Evolutionary conservation across 2,888 invertebrate species (phyloP), one percentile per base, ranked within the genome.

Genomic region (Dynastes hyllus): DNA sequence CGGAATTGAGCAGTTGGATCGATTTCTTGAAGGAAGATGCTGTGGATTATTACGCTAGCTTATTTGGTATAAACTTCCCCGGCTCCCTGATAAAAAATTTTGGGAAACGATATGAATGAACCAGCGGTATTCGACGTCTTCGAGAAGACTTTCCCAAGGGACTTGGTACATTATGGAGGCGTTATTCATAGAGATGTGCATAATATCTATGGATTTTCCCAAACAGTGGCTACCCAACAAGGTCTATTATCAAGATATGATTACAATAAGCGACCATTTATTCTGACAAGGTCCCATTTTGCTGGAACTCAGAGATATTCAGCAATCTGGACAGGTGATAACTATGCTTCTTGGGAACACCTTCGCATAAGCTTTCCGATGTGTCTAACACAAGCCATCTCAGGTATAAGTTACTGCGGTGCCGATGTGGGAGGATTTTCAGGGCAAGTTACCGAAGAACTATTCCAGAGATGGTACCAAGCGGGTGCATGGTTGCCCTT

Each of bases 21-120:
- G 99, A 99, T 88, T 98, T 98, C 88, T 93, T 97, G 83, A 94
- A 97, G 88, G 97, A 97, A 0, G 93, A 90, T 27, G 96, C 96
- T 0, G 90, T 94, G 22, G 92, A 95, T 70, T 99, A 97, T 89
- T 97, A 95, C 89, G 90, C 94, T 0, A 92, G 92, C 50, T 78
- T 84, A 22, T 93, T 91, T 83, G 85, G n/a, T n/a, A n/a, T n/a
- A n/a, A n/a, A n/a, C n/a, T n/a, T n/a, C n/a, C n/a, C n/a, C n/a
- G n/a, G n/a, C n/a, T n/a, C n/a, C n/a, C n/a, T n/a, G n/a, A n/a
- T n/a, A n/a, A n/a, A n/a, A n/a, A n/a, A n/a, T n/a, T n/a, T 40
- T 99, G 99, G 16, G 16, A 99, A 99, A 99, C 87, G 99, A 99
- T 86, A 99, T 99, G 99, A 99, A 99, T 85, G 99, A 99, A 87